Conservation (phyloP, 1,140 invertebrate species). For the Drosophila oshimai region DNA sequence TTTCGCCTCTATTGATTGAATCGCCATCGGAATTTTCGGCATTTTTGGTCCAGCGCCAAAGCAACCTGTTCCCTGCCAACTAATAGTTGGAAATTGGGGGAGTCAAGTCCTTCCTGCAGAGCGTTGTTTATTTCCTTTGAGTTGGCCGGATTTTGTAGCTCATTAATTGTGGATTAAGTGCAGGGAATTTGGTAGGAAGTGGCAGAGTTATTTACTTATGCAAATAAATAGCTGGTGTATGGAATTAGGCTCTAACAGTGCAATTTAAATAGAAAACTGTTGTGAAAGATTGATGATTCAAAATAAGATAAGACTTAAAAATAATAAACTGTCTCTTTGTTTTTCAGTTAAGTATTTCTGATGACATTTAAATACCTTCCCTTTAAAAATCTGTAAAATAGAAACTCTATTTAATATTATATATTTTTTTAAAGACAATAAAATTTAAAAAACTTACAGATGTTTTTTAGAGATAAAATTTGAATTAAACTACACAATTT, state of each 20-base stretch:
- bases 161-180: slow-evolving; percentile 33
- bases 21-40: slow-evolving; percentile 15
- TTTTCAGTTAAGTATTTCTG: no score
- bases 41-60: slow-evolving; percentile 48
- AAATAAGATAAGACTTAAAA: not conserved
- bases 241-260: no score
- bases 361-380: no score
- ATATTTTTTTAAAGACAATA: no score
- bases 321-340: no score
- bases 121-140: slow-evolving; percentile 16
- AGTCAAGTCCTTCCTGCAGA: not conserved
- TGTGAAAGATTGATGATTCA: not conserved
- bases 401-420: no score
- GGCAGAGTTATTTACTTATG: not conserved
- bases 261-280: no score
- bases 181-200: not conserved
- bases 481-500: no score
- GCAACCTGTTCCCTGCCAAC: slow-evolving; percentile 45
- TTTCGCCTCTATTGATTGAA: slow-evolving; percentile 53
- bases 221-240: not conserved
- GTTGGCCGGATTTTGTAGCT: slow-evolving; percentile 8
- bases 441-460: no score
- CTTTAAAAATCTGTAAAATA: no score
- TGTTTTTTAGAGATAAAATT: no score
- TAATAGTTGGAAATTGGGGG: not conserved